Conservation (phyloP, 2,113 vertebrate genomes). For the Athene noctua region DNA sequence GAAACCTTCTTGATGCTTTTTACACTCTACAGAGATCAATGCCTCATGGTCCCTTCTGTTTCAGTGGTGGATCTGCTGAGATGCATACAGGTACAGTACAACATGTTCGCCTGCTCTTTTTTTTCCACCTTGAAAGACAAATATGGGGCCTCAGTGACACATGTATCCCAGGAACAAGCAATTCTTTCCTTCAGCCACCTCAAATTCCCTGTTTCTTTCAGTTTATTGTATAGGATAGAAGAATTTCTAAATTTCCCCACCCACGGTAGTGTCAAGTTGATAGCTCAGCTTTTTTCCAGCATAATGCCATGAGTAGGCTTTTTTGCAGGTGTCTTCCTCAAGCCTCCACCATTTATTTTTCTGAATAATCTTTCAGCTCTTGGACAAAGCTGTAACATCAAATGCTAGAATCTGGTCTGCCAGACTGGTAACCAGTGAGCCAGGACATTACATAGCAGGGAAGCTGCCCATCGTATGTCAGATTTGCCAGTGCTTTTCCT, state of each 20-base stretch:
- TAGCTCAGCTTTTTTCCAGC: background rate
- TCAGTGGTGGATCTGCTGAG: background rate
- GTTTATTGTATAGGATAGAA: background rate
- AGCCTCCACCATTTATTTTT: background rate
- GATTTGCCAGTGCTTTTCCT: background rate
- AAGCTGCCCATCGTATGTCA: background rate
- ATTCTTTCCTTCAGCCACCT: background rate
- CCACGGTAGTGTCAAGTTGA: background rate
- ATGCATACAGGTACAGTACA: background rate
- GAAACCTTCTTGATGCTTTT: background rate
- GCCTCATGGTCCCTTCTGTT: background rate
- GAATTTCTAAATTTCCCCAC: background rate
- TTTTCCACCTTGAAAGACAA: background rate
- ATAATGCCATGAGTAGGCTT: background rate
- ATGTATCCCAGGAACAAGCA: background rate
- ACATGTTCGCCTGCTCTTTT: background rate
- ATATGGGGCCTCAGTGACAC: background rate
- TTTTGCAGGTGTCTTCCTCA: background rate
- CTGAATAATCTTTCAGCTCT: background rate
- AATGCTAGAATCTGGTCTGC: background rate
- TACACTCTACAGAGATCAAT: fast-evolving
- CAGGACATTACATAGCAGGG: background rate
- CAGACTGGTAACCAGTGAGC: background rate
- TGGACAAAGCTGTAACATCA: background rate
- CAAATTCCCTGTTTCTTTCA: background rate